Base-by-base conservation (phyloP, 2,797 vertebrate genomes). In the Sebastes matsubarae region DNA sequence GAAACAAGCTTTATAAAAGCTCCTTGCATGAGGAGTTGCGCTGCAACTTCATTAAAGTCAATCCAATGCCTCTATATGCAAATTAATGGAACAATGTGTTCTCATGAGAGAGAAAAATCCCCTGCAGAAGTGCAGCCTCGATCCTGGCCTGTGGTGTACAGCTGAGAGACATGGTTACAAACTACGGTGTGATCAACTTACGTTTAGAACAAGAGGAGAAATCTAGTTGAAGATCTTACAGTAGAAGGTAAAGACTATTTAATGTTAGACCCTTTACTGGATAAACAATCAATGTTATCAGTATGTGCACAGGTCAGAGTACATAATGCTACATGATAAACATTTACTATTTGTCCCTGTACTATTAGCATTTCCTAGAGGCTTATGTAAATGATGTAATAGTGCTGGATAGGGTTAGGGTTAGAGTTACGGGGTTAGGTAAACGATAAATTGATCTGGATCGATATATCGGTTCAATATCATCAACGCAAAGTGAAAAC, bases 11-110 rank as follows among this genome's bases (percentile, higher is more conserved):
- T 78, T 30, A 63, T 60, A 12, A 79, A 68, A 75, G 67, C 64
- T 57, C 54, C 55, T 60, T 55, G 68, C 36, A 68, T 55, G 65
- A 80, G 14, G 36, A 50, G 29, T 58, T 38, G 14, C 4, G 22
- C 63, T 67, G 65, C 24, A 27, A 58, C 79, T 84, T 86, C 64
- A 85, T 82, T 85, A 79, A 77, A 85, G 76, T 32, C 69, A 80
- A 75, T 68, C 70, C 66, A 55, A 64, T 25, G 42, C 50, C 22
- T 67, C 12, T 52, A 20, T 57, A 85, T 85, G 68, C 68, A 82
- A 84, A 85, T 84, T 11, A 80, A 70, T 29, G 34, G 34, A 68
- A 75, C 69, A 75, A 71, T 65, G 67, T 66, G 68, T 77, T 82
- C 67, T 68, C 68, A 68, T 18, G 67, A 85, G 68, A 64, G 18